Evolutionary conservation across 1,140 invertebrate species (phyloP).

Genomic region (Zaprionus camerounensis): DNA sequence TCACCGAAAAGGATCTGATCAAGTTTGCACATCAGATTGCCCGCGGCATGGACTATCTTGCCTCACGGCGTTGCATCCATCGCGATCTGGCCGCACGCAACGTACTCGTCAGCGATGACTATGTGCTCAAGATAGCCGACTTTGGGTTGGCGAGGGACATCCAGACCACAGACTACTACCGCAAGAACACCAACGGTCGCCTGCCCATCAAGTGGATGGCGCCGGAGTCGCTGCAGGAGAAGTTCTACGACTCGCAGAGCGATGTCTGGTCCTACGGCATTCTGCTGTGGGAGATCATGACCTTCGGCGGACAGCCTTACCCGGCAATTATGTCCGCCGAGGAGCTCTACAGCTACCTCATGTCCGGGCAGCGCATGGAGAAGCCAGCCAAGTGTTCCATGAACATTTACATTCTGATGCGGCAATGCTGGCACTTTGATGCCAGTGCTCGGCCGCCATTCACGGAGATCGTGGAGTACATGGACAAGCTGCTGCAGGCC

Average conservation of each 20-base stretch:
- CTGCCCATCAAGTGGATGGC: conserved; percentile 99
- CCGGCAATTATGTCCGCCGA: conserved; percentile 91
- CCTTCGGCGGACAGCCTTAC: conserved; percentile 95
- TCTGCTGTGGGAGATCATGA: conserved; percentile 97
- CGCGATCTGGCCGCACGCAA: conserved; percentile 98
- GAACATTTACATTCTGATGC: conserved; percentile 97
- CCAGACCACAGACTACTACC: conserved; percentile 97
- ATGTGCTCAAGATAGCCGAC: conserved; percentile 98
- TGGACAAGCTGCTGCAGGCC: conserved; percentile 94
- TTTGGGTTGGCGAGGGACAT: conserved; percentile 98
- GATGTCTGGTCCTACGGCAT: conserved; percentile 99
- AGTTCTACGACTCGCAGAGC: conserved; percentile 97
- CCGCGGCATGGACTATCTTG: conserved; percentile 98
- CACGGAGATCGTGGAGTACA: conserved; percentile 93
- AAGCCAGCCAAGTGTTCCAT: conserved; percentile 96
- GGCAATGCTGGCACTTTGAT: conserved; percentile 96
- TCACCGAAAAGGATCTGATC: conserved; percentile 97
- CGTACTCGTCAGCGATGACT: conserved; percentile 96
- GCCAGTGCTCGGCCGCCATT: conserved; percentile 94
- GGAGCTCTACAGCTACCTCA: conserved; percentile 92
- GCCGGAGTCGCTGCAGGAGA: conserved; percentile 97
- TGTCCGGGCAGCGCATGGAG: conserved; percentile 96
- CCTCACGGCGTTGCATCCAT: conserved; percentile 97
- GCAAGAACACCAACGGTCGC: conserved; percentile 97
- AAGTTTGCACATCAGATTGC: conserved; percentile 99